These are phyloP conservation scores for Pentalonia nigronervosa DNA, from an alignment of 1,140 invertebrate genomes.

Conservation along the genomic window DNA sequence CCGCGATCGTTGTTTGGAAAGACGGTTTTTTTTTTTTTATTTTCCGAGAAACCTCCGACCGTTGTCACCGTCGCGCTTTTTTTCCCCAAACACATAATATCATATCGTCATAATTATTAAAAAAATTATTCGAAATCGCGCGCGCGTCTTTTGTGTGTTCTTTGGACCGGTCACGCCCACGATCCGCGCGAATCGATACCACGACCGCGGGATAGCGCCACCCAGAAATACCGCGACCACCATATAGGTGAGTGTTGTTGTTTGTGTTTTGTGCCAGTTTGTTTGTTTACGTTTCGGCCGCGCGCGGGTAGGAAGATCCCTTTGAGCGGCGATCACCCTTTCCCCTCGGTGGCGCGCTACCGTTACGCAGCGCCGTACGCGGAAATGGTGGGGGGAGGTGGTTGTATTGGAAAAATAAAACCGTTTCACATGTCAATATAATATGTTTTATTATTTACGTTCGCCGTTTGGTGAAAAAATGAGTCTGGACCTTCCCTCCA, in stretches of 20 bases:
- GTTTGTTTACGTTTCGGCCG: background rate
- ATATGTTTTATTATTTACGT: background rate
- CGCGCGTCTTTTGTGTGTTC: background rate
- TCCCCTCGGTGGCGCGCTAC: background rate
- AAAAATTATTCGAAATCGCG: background rate
- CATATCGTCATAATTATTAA: background rate
- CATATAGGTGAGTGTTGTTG: constrained; percentile 3
- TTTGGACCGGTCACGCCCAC: background rate
- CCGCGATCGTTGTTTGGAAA: background rate
- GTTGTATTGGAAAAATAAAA: too few relatives aligned
- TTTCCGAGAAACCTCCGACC: background rate
- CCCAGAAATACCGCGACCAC: background rate
- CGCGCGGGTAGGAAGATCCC: background rate
- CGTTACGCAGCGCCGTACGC: background rate
- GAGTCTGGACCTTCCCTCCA: background rate
- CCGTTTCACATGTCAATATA: too few relatives aligned
- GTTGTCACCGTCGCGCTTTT: background rate
- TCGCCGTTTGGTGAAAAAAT: background rate
- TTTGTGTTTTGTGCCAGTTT: background rate
- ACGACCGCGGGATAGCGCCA: constrained; percentile 37
- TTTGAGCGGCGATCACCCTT: background rate
- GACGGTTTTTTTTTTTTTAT: background rate
- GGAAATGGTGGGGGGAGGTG: too few relatives aligned
- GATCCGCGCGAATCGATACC: background rate
- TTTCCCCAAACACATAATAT: background rate